phyloP scores from a whole-genome alignment of 2,113 vertebrate species.

The Pleuronectes platessa region DNA sequence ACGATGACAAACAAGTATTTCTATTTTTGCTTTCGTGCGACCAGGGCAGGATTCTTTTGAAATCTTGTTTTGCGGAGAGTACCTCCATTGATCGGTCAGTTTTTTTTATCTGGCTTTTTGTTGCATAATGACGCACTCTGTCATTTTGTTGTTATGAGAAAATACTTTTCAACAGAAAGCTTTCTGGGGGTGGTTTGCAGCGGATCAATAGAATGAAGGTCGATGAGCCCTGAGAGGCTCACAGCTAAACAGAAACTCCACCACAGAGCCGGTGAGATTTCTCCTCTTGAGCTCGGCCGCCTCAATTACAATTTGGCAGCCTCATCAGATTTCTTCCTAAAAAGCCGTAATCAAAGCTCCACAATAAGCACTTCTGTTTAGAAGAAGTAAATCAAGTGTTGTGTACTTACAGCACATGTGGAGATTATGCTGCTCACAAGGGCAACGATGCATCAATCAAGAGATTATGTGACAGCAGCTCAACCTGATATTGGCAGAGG shows the following conservation, averaged over 20 bases:
- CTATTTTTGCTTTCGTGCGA: not conserved
- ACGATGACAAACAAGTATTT: no score
- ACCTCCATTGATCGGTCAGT: conserved; percentile 5
- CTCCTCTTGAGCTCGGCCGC: not conserved
- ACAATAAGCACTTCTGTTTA: not conserved
- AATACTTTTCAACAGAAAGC: not conserved
- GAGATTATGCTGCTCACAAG: not conserved
- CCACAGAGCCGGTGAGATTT: not conserved
- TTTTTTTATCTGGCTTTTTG: not conserved
- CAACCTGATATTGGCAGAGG: not conserved
- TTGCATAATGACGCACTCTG: not conserved
- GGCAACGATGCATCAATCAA: not conserved
- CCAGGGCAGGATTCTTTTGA: conserved; percentile 20
- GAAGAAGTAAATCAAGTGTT: not conserved
- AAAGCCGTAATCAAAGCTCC: not conserved
- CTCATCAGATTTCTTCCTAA: not conserved
- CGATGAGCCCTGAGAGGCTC: conserved; percentile 1
- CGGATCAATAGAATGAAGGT: conserved; percentile 40
- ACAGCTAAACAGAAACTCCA: not conserved
- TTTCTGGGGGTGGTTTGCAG: not conserved
- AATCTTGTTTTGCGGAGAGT: conserved; percentile 13
- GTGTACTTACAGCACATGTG: not conserved
- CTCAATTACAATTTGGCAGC: conserved; percentile 1
- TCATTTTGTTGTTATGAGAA: not conserved
- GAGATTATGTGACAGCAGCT: conserved; percentile 6